Evolutionary conservation across 2,888 invertebrate species (phyloP), one percentile per base, ranked within the genome.

Genomic region (Creontiades dilutus): DNA sequence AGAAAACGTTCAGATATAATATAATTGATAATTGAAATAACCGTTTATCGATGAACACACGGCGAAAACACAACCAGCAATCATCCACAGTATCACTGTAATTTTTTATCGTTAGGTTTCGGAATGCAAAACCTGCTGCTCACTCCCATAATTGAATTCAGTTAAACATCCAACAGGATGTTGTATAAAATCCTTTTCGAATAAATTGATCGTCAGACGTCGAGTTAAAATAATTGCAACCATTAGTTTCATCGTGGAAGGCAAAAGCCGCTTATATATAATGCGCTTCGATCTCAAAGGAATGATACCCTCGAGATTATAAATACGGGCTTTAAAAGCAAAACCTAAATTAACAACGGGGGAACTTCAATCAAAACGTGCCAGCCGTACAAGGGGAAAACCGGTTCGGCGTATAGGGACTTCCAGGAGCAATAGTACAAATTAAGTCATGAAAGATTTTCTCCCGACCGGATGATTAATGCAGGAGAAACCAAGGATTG

Each of bases 371-470:
- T 86, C 86, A 86, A 86, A 86, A 75, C 86, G 86, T 86, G 68
- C 86, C 86, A 75, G 61, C 68, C 86, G 28, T 86, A 19, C 47
- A 46, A 82, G 47, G 46, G 37, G 75, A 75, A 46, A 86, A 86
- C 86, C 37, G 86, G 86, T 86, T 86, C 0, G 5, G 47, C 19
- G 82, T 23, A 81, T 19, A 82, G 80, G 19, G 16, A 46, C 80
- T 46, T 68, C 61, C 68, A 61, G 85, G 46, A 85, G 75, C 86
- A 75, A 75, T 86, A 37, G 86, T 86, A 86, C 86, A 86, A 86
- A 86, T 86, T 86, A 86, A 86, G 86, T 86, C 86, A 86, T 86
- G 86, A 86, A 86, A 68, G 75, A 86, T 86, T 61, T 85, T 75
- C 75, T 48, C 86, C 46, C 68, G 82, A 11, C 27, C 75, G 23